A percentile compares a stretch with the other conserved stretches of the same genome.
phyloP scores from a whole-genome alignment of 2,797 vertebrate species.

The Zenarchopterus dispar region DNA sequence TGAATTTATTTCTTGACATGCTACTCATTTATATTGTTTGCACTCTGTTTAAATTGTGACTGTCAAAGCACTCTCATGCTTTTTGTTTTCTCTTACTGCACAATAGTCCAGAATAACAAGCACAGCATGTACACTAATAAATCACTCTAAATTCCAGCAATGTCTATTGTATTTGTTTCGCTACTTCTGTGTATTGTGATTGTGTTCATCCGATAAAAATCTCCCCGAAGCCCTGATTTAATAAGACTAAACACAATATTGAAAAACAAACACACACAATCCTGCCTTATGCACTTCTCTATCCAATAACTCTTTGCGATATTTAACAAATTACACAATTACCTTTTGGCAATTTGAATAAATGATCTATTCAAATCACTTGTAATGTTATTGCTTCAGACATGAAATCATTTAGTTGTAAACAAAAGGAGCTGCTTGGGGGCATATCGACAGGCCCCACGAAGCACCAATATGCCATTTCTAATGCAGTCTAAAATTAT shows the following conservation, averaged over 20 bases:
- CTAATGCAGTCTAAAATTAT: too few relatives aligned
- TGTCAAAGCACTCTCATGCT: constrained; percentile 2
- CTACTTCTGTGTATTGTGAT: neutral
- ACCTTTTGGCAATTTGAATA: neutral
- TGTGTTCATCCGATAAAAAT: neutral
- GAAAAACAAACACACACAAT: too few relatives aligned
- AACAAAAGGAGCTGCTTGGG: neutral
- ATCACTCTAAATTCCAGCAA: neutral
- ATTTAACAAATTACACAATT: neutral
- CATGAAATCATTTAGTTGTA: constrained; percentile 17
- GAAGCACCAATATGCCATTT: neutral
- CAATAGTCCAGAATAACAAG: neutral
- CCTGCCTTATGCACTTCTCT: too few relatives aligned
- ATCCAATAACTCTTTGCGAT: too few relatives aligned
- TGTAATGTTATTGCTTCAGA: constrained; percentile 7
- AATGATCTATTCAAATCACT: constrained; percentile 8
- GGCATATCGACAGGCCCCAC: neutral
- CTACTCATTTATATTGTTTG: constrained; percentile 1
- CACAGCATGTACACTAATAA: constrained; percentile 38
- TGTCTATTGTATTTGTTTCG: constrained; percentile 11
- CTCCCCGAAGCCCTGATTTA: too few relatives aligned
- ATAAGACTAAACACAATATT: too few relatives aligned
- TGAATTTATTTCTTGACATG: constrained; percentile 9
- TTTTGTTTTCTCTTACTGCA: constrained; percentile 11
- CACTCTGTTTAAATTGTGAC: constrained; percentile 4